These are phyloP conservation scores for Drosophila insularis DNA, from an alignment of 1,140 invertebrate genomes.

Conservation along the genomic window DNA sequence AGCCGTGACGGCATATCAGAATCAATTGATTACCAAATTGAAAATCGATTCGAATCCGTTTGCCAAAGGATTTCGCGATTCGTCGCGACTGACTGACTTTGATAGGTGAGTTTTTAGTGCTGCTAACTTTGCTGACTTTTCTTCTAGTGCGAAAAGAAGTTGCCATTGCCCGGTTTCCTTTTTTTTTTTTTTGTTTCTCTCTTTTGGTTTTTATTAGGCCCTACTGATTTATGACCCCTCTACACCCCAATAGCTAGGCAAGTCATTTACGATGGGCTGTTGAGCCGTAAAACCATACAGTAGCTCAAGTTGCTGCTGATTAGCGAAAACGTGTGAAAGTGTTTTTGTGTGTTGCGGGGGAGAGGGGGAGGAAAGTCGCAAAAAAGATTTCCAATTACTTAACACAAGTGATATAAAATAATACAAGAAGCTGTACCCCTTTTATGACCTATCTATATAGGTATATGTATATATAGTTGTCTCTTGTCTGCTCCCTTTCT, in stretches of 20 bases:
- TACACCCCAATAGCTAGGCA: background rate
- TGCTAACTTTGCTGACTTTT: background rate
- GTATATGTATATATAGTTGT: no score
- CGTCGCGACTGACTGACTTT: constrained; percentile 96
- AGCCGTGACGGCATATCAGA: constrained; percentile 99
- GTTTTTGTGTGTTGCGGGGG: background rate
- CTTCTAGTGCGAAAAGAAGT: constrained; percentile 30
- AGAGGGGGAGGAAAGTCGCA: background rate
- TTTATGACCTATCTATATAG: no score
- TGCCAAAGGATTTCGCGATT: constrained; percentile 97
- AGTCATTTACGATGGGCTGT: constrained; percentile 43
- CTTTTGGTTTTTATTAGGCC: constrained; percentile 41
- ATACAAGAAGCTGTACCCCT: constrained; percentile 35
- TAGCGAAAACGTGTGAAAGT: constrained; percentile 77
- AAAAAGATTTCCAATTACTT: constrained; percentile 13
- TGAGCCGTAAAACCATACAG: constrained; percentile 54
- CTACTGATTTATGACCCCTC: constrained; percentile 47
- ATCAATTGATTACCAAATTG: constrained; percentile 97
- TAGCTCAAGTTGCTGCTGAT: constrained; percentile 63
- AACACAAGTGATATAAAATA: constrained; percentile 12
- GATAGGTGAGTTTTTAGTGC: constrained; percentile 84
- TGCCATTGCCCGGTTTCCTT: constrained; percentile 29
- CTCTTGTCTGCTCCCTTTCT: no score
- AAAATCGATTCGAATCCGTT: constrained; percentile 99
- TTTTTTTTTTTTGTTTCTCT: background rate